Percentiles rank a stretch among this genome's conserved stretches.
phyloP scores from a whole-genome alignment of 2,888 invertebrate species.

The Matsumyia berberina region DNA sequence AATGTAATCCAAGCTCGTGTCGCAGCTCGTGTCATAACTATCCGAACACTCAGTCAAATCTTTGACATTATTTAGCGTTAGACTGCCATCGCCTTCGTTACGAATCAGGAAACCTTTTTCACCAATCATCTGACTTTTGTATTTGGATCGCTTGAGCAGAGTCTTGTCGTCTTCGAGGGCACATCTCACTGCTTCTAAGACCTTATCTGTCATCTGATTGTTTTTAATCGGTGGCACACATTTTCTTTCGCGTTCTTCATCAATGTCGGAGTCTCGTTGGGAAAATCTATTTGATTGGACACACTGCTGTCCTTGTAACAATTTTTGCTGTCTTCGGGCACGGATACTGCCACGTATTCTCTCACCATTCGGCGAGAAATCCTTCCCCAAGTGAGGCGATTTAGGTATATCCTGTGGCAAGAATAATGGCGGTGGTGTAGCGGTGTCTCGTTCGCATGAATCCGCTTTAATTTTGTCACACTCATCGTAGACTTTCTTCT shows the following conservation, averaged over 20 bases:
- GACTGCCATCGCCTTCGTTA: constrained; percentile 81
- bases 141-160: constrained; percentile 68
- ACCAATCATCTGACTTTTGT: constrained; percentile 78
- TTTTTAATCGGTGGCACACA: constrained; percentile 13
- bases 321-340: constrained; percentile 81
- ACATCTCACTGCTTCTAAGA: constrained; percentile 81
- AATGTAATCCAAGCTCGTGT: constrained; percentile 83
- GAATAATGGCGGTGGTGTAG: constrained; percentile 54
- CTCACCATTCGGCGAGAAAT: constrained; percentile 84
- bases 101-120: constrained; percentile 84
- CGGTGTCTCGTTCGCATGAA: constrained; percentile 3
- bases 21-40: constrained; percentile 83
- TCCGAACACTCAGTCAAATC: constrained; percentile 84
- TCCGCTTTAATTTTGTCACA: constrained; percentile 42
- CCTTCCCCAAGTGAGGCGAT: constrained; percentile 84
- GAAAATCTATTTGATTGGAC: constrained; percentile 21
- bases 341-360: constrained; percentile 84
- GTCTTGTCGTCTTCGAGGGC: constrained; percentile 80
- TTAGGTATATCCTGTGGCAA: constrained; percentile 82
- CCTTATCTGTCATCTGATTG: constrained; percentile 79
- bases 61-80: constrained; percentile 83
- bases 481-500: constrained; percentile 65
- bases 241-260: constrained; percentile 31
- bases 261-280: constrained; percentile 75
- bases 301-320: constrained; percentile 48